A percentile compares a stretch with the other conserved stretches of the same genome.
Conservation (phyloP, 2,888 invertebrate genomes). For the Drosophila cognata region DNA sequence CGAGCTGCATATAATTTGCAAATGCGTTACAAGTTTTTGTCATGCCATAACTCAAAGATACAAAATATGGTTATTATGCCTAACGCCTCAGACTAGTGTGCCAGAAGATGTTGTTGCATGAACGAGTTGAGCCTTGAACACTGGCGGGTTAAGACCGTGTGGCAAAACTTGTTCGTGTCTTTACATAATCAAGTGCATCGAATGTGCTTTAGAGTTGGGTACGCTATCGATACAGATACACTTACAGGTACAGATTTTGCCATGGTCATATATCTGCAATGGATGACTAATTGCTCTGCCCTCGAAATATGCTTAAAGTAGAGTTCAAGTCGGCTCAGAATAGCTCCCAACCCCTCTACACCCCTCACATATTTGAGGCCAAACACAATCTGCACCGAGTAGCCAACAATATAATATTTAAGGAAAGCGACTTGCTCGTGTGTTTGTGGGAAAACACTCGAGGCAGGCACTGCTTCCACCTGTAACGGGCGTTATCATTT, state of each 20-base stretch:
- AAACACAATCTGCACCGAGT: conserved; percentile 5
- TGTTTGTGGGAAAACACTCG: conserved; percentile 13
- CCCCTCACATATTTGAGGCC: neutral
- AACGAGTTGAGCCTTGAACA: conserved; percentile 27
- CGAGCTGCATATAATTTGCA: conserved; percentile 17
- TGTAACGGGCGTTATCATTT: conserved; percentile 5
- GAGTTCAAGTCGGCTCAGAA: conserved; percentile 23
- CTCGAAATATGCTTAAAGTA: conserved; percentile 2
- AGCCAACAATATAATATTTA: conserved; percentile 40
- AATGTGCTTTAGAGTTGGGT: conserved; percentile 27
- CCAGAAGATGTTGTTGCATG: conserved; percentile 30
- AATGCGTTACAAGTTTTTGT: conserved; percentile 13
- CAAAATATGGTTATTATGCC: neutral
- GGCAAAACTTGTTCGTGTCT: conserved; percentile 24
- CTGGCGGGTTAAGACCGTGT: conserved; percentile 22
- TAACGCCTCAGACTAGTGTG: conserved; percentile 5
- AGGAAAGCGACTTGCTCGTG: conserved; percentile 44
- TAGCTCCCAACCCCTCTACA: neutral
- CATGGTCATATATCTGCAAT: conserved; percentile 33
- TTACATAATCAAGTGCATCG: conserved; percentile 25
- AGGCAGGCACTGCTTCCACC: conserved; percentile 20
- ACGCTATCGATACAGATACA: conserved; percentile 1
- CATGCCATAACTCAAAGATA: neutral
- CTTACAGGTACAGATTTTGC: conserved; percentile 13
- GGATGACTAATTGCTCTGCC: conserved; percentile 33